Evolutionary conservation across 2,113 vertebrate species (phyloP).

Genomic region (Pelmatolapia mariae): DNA sequence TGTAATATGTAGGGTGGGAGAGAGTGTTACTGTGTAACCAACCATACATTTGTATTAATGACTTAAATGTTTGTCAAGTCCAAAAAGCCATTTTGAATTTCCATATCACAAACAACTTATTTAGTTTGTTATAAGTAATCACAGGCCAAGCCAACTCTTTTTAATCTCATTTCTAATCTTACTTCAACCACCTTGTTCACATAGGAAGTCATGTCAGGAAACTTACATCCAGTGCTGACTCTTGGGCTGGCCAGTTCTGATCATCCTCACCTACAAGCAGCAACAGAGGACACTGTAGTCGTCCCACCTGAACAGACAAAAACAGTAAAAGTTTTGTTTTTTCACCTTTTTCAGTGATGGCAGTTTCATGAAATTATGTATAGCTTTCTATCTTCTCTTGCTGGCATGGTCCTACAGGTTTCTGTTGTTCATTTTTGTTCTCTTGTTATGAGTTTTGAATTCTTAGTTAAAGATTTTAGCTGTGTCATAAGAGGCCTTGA

Average conservation of each 20-base stretch:
- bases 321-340: background rate
- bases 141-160: background rate
- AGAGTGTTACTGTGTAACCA: background rate
- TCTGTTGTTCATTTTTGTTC: background rate
- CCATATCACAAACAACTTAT: background rate
- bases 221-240: conserved; percentile 71
- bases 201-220: background rate
- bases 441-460: background rate
- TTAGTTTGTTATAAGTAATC: background rate
- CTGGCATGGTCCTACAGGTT: background rate
- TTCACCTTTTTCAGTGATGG: background rate
- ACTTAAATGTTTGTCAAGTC: background rate
- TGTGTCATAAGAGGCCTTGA: background rate
- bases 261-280: conserved; percentile 71
- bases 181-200: background rate
- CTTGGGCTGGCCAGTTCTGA: conserved; percentile 65
- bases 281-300: conserved; percentile 63
- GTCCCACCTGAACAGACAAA: conserved; percentile 55
- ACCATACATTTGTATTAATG: background rate
- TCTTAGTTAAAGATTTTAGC: background rate
- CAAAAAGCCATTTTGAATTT: background rate
- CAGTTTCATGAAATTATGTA: background rate
- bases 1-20: background rate
- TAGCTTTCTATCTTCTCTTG: background rate
- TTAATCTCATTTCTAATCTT: background rate